A percentile compares a stretch with the other conserved stretches of the same genome.
Conservation (phyloP, 2,888 invertebrate genomes). For the Tachina grossa region DNA sequence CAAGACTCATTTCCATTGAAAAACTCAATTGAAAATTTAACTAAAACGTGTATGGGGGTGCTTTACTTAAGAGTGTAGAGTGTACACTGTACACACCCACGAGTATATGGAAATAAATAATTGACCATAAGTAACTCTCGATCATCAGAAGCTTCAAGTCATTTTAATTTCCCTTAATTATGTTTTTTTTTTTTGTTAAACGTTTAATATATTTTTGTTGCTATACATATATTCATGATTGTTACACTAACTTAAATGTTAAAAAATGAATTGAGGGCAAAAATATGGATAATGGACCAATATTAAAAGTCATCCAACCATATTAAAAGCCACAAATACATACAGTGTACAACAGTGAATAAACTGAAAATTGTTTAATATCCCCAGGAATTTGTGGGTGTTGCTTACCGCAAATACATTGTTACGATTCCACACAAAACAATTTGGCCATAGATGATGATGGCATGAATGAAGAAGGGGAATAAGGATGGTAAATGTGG, state of each 20-base stretch:
- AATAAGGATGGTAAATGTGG: conserved; percentile 20
- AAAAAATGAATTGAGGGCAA: conserved; percentile 61
- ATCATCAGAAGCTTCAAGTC: conserved; percentile 3
- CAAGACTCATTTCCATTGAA: too few species aligned
- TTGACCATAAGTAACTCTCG: neutral
- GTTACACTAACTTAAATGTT: conserved; percentile 43
- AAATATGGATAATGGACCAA: conserved; percentile 68
- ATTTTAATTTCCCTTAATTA: conserved; percentile 19
- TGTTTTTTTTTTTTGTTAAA: conserved; percentile 6
- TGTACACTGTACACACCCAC: too few species aligned
- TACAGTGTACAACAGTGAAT: conserved; percentile 14
- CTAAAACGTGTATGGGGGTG: too few species aligned
- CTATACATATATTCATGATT: conserved; percentile 48
- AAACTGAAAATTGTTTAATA: conserved; percentile 58
- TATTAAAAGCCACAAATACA: conserved; percentile 34
- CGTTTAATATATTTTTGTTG: conserved; percentile 10
- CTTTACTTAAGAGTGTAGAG: too few species aligned
- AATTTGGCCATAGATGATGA: conserved; percentile 60
- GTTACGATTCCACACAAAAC: conserved; percentile 43
- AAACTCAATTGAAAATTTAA: too few species aligned
- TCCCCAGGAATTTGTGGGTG: conserved; percentile 67
- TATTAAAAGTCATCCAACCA: conserved; percentile 63
- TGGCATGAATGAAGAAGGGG: conserved; percentile 24
- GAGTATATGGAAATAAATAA: neutral
- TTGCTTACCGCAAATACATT: conserved; percentile 63